Evolutionary conservation across 2,113 vertebrate species (phyloP), one percentile per base, ranked within the genome.

Genomic region (Prunella fulvescens): DNA sequence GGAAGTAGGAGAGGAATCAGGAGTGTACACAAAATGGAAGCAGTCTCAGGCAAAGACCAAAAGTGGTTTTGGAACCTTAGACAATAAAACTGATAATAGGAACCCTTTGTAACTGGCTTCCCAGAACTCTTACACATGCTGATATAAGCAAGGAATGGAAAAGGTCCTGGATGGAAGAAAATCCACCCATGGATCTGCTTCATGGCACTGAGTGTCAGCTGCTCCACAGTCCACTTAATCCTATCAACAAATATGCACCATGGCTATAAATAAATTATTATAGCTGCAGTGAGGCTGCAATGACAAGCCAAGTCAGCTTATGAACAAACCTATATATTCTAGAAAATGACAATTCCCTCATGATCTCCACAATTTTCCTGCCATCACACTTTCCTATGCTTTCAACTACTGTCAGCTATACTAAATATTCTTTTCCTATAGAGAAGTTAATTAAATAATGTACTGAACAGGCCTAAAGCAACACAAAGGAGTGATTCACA

Each of bases 111-210:
- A 62, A 25, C 3, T 47, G 33, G 4, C 25, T 89, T 88, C 8
- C 22, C 6, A 5, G 14, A 3, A 28, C 10, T 74, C 35, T 85
- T 47, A 57, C 3, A 25, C 0, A 0, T 40, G 45, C 12, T 70
- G 11, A n/a, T 33, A 37, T 11, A 37, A 61, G 6, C 26, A 61
- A 67, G 29, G 67, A 78, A 81, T 0, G 0, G 26, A 50, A 70
- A 54, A 6, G 8, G 4, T 33, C 25, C n/a, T 23, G 9, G 16
- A 18, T 10, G 74, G 56, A 12, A 42, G 7, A 45, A 45, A 72
- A 19, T 24, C 17, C 42, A 33, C 7, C 28, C 0, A 0, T 54
- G 35, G 15, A 29, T 4, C 18, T 56, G 7, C 13, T 61, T 90
- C 23, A 80, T 40, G 35, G 28, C 25, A 14, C 9, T 2, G 5